Base-by-base conservation (phyloP, 2,888 invertebrate species). In the Sphaerophoria taeniata region DNA sequence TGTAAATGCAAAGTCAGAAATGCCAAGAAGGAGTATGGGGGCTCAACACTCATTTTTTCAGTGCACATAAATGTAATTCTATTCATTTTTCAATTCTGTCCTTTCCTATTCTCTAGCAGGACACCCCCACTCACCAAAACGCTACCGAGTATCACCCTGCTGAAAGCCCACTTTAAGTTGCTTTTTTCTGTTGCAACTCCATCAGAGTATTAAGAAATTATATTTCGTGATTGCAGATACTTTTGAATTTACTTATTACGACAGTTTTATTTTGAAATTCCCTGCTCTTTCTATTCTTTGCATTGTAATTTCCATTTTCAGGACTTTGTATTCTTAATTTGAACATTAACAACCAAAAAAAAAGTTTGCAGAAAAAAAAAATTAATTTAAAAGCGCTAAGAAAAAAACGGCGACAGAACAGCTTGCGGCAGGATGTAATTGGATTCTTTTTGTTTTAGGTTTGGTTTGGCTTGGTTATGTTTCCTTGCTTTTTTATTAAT, bases 221-320 rank as follows among this genome's bases (percentile, higher is more conserved):
- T 85, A 77, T 85, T 81, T 77, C 85, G 85, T 81, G 85, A 85
- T 85, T 85, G 81, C 73, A 85, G 85, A 85, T 85, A 85, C 81
- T 85, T 85, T 85, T 67, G 73, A 80, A 81, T 85, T 76, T 77
- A 72, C 76, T 85, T 85, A 76, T 85, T 76, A 85, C 80, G 72
- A 76, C 83, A 78, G 79, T 84, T 79, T 84, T 63, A 74, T 79
- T 83, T 79, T 60, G 53, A 74, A 71, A 65, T 58, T 72, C 63
- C 55, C 73, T 56, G 16, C 24, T 16, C 36, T 58, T 11, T 34
- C 24, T 60, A 60, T 53, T 63, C 69, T 61, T 34, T 56, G 45
- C 78, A 69, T 78, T 78, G 83, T 74, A 70, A 83, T 83, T 83
- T 78, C 73, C 83, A 74, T 83, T 83, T 74, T 70, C 73, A 78